A percentile compares a stretch with the other conserved stretches of the same genome.
phyloP scores from a whole-genome alignment of 2,113 vertebrate species.

The Carlito syrichta region DNA sequence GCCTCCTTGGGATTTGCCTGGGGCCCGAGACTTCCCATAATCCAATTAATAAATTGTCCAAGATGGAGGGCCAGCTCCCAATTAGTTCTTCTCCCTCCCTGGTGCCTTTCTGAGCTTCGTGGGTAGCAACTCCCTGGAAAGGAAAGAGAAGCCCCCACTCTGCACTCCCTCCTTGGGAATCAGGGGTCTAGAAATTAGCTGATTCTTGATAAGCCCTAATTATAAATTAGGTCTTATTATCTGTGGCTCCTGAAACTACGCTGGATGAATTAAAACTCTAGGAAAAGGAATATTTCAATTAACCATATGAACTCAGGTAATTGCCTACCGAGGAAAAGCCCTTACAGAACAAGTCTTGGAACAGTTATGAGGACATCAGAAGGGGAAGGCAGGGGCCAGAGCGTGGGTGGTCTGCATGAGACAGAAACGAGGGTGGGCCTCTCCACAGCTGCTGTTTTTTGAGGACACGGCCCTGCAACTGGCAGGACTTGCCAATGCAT shows the following conservation, averaged over 20 bases:
- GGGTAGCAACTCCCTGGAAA: conserved; percentile 77
- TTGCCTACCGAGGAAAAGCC: conserved; percentile 59
- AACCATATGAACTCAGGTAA: conserved; percentile 81
- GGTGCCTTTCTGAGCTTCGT: conserved; percentile 71
- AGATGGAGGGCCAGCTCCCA: conserved; percentile 77
- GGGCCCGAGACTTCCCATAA: conserved; percentile 74
- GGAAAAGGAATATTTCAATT: conserved; percentile 82
- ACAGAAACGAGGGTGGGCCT: background rate
- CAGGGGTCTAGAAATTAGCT: conserved; percentile 85
- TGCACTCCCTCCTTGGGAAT: conserved; percentile 76
- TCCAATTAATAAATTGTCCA: conserved; percentile 77
- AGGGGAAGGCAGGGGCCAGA: conserved; percentile 17
- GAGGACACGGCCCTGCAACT: background rate
- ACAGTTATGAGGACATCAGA: background rate
- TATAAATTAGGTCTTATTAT: conserved; percentile 88
- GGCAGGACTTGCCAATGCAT: accelerated
- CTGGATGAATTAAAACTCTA: conserved; percentile 82
- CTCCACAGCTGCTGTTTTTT: background rate
- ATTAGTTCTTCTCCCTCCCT: conserved; percentile 75
- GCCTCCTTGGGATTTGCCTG: conserved; percentile 71
- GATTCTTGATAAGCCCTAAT: conserved; percentile 87
- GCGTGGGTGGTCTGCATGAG: background rate
- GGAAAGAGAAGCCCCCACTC: conserved; percentile 71
- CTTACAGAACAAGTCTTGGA: conserved; percentile 4
- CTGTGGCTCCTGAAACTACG: conserved; percentile 80